Base-by-base conservation (phyloP, 2,888 invertebrate species). In the Pollenia labialis region DNA sequence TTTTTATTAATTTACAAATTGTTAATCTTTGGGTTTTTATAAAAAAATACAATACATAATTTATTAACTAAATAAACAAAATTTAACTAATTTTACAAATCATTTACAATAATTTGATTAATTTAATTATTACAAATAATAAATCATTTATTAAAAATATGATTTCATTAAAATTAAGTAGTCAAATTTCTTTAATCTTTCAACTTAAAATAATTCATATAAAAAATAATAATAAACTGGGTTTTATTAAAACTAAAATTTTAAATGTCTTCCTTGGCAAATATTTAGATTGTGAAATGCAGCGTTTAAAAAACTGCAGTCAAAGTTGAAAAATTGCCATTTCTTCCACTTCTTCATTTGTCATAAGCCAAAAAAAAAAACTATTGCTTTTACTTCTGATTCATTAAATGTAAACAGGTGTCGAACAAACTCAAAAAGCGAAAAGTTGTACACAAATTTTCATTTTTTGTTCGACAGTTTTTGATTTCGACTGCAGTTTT, bases 41-140 rank as follows among this genome's bases (percentile, higher is more conserved):
- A 54, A 32, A 75, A 85, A 71, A 44, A 56, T 23, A 74, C 48
- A 68, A 58, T 56, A 52, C 48, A 72, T 16, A 32, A 74, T 58
- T 81, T 81, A 81, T 64, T 72, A n/a, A 56, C 62, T 87, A 81
- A 68, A 4, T 32, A 32, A 44, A 48, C 46, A 72, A 81, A 72
- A 60, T 50, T 83, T 74, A 72, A 64, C 71, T 71, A 81, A 16
- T 12, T 77, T 58, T 64, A 56, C 76, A 82, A 81, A 87, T 81
- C 81, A 85, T 83, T 87, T 87, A 76, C 16, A 87, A 85, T 87
- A 83, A 80, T 80, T 80, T 75, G 69, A n/a, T 71, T 52, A 52
- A 66, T 66, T 52, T 77, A 71, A 81, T 64, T 68, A 50, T 69
- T 64, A 81, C 12, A 42, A 81, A 32, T 50, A 16, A 12, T 50